Evolutionary conservation across 2,888 invertebrate species (phyloP).

Genomic region (Caenorhabditis panamensis): DNA sequence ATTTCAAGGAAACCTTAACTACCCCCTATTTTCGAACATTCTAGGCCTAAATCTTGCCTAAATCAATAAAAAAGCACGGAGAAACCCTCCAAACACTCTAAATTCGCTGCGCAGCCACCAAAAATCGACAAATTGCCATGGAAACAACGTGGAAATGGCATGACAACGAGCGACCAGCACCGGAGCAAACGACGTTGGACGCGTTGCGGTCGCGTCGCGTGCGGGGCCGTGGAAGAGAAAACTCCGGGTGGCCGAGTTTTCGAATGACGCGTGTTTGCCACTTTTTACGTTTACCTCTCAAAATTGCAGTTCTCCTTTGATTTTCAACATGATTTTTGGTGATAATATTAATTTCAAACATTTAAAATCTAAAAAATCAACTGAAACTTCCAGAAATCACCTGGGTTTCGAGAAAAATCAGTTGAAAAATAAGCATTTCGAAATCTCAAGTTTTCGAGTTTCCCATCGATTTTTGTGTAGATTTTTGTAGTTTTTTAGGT

Average conservation of each 20-base stretch:
- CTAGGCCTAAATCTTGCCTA: background rate
- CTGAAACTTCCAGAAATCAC: background rate
- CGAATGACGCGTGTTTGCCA: too few species aligned
- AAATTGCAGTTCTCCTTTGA: too few species aligned
- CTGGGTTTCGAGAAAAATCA: background rate
- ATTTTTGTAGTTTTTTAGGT: too few species aligned
- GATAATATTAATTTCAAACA: background rate
- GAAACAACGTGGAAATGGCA: constrained; percentile 17
- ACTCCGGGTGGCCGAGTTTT: background rate
- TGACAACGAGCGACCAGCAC: background rate
- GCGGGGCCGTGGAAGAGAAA: background rate
- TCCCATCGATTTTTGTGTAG: too few species aligned
- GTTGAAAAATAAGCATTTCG: too few species aligned
- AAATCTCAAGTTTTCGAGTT: too few species aligned
- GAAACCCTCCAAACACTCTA: background rate
- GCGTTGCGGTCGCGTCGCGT: constrained; percentile 51
- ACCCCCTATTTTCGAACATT: background rate
- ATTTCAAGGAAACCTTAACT: background rate
- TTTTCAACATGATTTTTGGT: too few species aligned
- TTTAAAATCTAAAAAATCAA: too few species aligned
- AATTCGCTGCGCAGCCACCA: background rate
- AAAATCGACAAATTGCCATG: constrained; percentile 22
- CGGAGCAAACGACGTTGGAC: background rate
- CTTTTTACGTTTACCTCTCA: too few species aligned
- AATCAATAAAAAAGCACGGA: background rate